Conservation (phyloP, 2,888 invertebrate species). For the Monochamus alternatus region DNA sequence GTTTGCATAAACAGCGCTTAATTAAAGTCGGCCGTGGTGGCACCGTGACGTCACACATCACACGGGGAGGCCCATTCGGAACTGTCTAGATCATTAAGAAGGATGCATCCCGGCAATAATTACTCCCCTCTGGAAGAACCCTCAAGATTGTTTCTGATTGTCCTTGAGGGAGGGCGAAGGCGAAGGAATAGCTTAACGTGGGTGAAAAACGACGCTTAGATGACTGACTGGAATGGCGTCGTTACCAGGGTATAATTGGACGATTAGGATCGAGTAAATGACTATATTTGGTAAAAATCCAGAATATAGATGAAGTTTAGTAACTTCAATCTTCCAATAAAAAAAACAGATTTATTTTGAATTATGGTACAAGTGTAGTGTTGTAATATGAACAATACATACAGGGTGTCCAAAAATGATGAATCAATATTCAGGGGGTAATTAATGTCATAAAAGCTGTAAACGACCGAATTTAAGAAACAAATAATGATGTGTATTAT, state of each 20-base stretch:
- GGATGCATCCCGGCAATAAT: slow-evolving; percentile 38
- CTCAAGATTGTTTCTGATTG: slow-evolving; percentile 32
- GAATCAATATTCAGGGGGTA: too few species aligned
- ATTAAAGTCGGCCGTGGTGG: slow-evolving; percentile 37
- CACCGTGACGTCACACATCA: slow-evolving; percentile 42
- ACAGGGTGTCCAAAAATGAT: too few species aligned
- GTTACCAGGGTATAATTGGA: slow-evolving; percentile 9
- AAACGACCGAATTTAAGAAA: too few species aligned
- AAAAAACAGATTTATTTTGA: too few species aligned
- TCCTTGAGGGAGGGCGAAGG: slow-evolving; percentile 24
- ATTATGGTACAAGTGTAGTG: too few species aligned
- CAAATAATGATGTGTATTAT: too few species aligned
- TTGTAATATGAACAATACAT: too few species aligned
- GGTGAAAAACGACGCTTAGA: slow-evolving; percentile 24
- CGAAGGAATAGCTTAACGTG: slow-evolving; percentile 12
- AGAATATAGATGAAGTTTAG: too few species aligned
- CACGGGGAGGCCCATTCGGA: slow-evolving; percentile 29
- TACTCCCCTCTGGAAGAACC: slow-evolving; percentile 30
- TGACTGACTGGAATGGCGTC: neutral
- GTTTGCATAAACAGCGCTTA: slow-evolving; percentile 46
- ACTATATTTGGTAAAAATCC: too few species aligned
- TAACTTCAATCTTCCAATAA: too few species aligned
- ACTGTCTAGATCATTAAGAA: slow-evolving; percentile 27
- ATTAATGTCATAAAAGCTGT: too few species aligned
- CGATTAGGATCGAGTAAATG: slow-evolving; percentile 5